Evolutionary conservation across 2,113 vertebrate species (phyloP).

Genomic region (Falco punctatus): DNA sequence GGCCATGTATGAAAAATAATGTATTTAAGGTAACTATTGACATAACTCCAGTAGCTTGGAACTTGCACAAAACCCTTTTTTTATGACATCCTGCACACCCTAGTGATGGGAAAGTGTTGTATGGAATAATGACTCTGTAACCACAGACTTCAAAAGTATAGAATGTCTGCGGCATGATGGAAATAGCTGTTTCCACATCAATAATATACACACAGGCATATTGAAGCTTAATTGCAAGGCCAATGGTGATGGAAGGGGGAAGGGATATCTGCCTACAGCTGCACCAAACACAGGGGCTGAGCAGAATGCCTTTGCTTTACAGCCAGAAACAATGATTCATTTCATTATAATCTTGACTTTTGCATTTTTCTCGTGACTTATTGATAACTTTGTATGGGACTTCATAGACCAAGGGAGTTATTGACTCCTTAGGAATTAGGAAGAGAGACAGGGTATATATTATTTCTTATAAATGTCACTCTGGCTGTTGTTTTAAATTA

Average conservation of each 20-base stretch:
- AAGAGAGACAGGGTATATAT: not conserved
- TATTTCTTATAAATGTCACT: not conserved
- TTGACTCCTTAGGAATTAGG: slow-evolving; percentile 51
- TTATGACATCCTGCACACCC: slow-evolving; percentile 53
- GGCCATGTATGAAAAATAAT: not conserved
- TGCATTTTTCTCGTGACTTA: slow-evolving; percentile 67
- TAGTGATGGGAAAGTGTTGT: slow-evolving; percentile 50
- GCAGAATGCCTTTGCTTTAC: slow-evolving; percentile 8
- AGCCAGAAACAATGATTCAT: slow-evolving; percentile 61
- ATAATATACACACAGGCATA: slow-evolving; percentile 8
- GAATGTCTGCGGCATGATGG: slow-evolving; percentile 44
- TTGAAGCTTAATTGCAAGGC: slow-evolving; percentile 38
- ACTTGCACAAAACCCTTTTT: slow-evolving; percentile 25
- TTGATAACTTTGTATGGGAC: slow-evolving; percentile 35
- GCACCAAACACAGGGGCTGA: not conserved
- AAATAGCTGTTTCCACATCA: slow-evolving; percentile 49
- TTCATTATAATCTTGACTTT: slow-evolving; percentile 48
- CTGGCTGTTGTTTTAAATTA: not conserved
- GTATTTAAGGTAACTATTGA: slow-evolving; percentile 3
- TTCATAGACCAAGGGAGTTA: slow-evolving; percentile 44
- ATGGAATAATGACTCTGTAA: slow-evolving; percentile 44
- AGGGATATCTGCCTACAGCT: not conserved
- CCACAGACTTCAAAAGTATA: slow-evolving; percentile 60
- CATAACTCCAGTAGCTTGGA: slow-evolving; percentile 21
- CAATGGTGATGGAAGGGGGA: not conserved